Evolutionary conservation across 2,797 vertebrate species (phyloP).

Genomic region (Argya squamiceps): DNA sequence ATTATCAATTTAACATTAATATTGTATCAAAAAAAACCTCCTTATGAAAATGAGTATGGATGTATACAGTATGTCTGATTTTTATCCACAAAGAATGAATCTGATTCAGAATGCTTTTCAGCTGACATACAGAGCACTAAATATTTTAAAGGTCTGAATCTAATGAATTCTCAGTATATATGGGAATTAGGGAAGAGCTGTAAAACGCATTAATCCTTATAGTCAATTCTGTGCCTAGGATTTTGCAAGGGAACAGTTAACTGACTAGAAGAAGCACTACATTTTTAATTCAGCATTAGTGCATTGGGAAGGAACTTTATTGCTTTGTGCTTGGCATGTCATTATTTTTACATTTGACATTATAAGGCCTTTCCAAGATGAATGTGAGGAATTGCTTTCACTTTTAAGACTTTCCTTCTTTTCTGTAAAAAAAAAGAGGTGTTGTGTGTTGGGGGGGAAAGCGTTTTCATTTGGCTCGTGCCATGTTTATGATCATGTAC

Average conservation of each 20-base stretch:
- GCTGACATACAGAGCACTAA: constrained; percentile 95
- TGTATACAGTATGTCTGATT: constrained; percentile 91
- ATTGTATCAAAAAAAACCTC: constrained; percentile 84
- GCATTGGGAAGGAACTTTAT: constrained; percentile 84
- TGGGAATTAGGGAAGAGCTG: constrained; percentile 82
- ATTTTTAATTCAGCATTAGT: constrained; percentile 82
- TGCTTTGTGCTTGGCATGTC: constrained; percentile 96
- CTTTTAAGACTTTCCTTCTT: constrained; percentile 84
- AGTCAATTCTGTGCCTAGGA: constrained; percentile 92
- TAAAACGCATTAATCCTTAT: constrained; percentile 85
- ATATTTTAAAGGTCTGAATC: constrained; percentile 88
- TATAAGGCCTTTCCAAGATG: constrained; percentile 96
- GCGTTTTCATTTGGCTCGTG: constrained; percentile 69
- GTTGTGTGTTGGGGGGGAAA: constrained; percentile 1
- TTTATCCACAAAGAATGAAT: constrained; percentile 88
- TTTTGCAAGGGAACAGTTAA: constrained; percentile 87
- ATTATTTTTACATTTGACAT: constrained; percentile 91
- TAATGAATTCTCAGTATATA: constrained; percentile 83
- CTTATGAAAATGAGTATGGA: constrained; percentile 85
- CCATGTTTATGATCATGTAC: constrained; percentile 71
- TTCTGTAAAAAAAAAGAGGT: constrained; percentile 59
- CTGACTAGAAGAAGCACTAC: constrained; percentile 87
- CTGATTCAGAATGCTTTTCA: constrained; percentile 90
- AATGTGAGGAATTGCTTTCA: constrained; percentile 99
- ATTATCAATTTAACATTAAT: constrained; percentile 90